These are phyloP conservation scores for Heliconius aoede DNA, from an alignment of 2,888 invertebrate genomes.

Conservation along the genomic window DNA sequence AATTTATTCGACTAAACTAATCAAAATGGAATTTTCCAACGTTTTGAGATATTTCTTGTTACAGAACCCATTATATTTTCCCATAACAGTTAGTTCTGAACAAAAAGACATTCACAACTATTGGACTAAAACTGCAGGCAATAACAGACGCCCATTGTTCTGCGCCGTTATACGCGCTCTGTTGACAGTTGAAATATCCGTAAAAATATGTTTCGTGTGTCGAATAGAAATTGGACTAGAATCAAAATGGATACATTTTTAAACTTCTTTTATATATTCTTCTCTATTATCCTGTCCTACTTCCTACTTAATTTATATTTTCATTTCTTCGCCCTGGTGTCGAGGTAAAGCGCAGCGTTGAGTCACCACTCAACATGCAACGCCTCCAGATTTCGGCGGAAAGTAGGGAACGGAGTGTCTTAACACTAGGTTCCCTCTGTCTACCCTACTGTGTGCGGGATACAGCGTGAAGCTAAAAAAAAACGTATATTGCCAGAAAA, in stretches of 20 bases:
- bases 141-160: slow-evolving; percentile 33
- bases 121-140: slow-evolving; percentile 46
- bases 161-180: slow-evolving; percentile 31
- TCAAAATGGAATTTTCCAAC: not conserved
- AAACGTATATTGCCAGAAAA: not conserved
- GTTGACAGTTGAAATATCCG: slow-evolving; percentile 35
- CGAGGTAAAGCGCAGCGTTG: no score
- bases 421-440: no score
- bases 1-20: not conserved
- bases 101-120: slow-evolving; percentile 13
- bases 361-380: no score
- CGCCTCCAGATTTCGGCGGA: no score
- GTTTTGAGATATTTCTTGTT: not conserved
- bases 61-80: not conserved
- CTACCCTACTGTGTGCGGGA: no score
- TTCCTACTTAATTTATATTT: no score
- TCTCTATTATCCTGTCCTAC: no score
- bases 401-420: no score
- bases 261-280: not conserved
- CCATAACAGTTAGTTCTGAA: not conserved
- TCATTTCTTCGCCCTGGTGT: no score
- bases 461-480: no score
- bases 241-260: slow-evolving; percentile 4
- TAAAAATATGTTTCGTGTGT: slow-evolving; percentile 29
- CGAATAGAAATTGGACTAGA: slow-evolving; percentile 15